Percentiles rank a stretch among this genome's conserved stretches.
Conservation (phyloP, 1,140 invertebrate species). For the Drosophila malerkotliana region DNA sequence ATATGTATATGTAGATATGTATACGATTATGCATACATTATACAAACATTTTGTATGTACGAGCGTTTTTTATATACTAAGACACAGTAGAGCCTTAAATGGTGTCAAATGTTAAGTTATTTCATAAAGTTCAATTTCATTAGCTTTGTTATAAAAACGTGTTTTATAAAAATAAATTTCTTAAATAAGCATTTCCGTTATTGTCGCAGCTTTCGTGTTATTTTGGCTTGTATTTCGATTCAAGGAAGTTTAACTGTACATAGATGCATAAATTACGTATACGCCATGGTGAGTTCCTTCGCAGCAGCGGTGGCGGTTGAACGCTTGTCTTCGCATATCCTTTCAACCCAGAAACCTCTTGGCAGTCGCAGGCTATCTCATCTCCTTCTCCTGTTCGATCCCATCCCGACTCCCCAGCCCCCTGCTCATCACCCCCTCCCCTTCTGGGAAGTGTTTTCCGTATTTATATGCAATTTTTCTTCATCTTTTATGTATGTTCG, state of each 20-base stretch:
- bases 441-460: constrained; percentile 34
- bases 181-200: background rate
- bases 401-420: background rate
- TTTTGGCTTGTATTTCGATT: background rate
- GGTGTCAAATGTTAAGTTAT: background rate
- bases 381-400: constrained; percentile 4
- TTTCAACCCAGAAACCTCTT: constrained; percentile 57
- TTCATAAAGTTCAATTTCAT: background rate
- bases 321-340: constrained; percentile 19
- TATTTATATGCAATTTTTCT: constrained; percentile 82
- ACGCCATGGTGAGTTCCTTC: constrained; percentile 67
- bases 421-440: background rate
- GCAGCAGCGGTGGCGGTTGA: constrained; percentile 34
- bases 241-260: constrained; percentile 9
- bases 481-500: constrained; percentile 79
- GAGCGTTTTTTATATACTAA: background rate
- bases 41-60: constrained; percentile 16
- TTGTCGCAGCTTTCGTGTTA: background rate
- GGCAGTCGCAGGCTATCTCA: constrained; percentile 57
- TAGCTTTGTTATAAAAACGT: background rate
- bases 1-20: constrained; percentile 16
- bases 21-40: constrained; percentile 26
- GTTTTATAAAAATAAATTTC: background rate
- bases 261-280: constrained; percentile 73
- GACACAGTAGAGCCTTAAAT: constrained; percentile 10